These are phyloP conservation scores for Pterocles gutturalis DNA, from an alignment of 2,113 vertebrate species.

Conservation along the genomic window DNA sequence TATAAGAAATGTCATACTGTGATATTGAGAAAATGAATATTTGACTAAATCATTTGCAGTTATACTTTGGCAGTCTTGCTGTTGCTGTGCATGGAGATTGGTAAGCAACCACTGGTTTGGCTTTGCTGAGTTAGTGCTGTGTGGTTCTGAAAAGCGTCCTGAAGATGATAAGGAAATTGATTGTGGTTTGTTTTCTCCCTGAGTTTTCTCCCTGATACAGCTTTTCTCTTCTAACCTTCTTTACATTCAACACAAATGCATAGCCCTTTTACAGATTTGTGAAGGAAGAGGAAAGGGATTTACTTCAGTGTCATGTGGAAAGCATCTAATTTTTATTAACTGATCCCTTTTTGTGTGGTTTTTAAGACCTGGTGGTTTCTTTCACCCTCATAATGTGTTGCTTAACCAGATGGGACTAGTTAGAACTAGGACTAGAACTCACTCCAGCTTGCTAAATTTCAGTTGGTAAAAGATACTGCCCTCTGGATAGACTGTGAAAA, in stretches of 20 bases:
- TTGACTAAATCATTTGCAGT: conserved; percentile 68
- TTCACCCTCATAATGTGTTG: neutral
- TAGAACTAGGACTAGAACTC: neutral
- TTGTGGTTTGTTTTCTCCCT: conserved; percentile 50
- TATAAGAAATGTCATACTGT: neutral
- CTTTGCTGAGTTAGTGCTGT: conserved; percentile 63
- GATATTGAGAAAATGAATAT: conserved; percentile 38
- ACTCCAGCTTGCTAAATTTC: neutral
- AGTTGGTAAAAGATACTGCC: neutral
- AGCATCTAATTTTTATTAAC: neutral
- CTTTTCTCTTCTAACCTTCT: conserved; percentile 51
- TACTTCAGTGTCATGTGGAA: neutral
- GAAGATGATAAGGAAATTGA: neutral
- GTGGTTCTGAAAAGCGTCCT: conserved; percentile 23
- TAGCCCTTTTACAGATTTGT: neutral
- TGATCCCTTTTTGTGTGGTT: neutral
- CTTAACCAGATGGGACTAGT: neutral
- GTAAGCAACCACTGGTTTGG: conserved; percentile 61
- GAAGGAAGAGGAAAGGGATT: neutral
- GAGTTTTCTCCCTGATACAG: conserved; percentile 21
- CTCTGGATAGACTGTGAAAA: neutral
- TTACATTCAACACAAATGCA: conserved; percentile 50
- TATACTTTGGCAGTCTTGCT: conserved; percentile 39
- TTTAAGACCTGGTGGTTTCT: neutral
- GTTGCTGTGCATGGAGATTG: neutral